Evolutionary conservation across 1,140 invertebrate genomes (phyloP), one percentile per base, ranked within the genome.

Genomic region (Aphaenogaster ashmeadi): DNA sequence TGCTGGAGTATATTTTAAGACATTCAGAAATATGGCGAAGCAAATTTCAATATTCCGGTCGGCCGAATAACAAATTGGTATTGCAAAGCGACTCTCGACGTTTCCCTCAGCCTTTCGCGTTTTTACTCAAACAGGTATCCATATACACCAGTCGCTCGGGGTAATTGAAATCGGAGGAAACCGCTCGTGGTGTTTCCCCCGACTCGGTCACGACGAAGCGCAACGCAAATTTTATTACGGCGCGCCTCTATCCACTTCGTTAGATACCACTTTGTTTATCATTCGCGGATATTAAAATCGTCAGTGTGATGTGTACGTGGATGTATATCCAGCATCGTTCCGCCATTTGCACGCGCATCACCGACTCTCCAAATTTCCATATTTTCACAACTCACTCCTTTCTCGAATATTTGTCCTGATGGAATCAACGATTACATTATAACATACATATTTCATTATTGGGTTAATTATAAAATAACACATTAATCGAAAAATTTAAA

Each of bases 241-340:
- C 84, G 78, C 86, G 84, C 89, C 87, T 91, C 87, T 91, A 91
- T 93, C 92, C 92, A 93, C 92, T 93, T 93, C 92, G 92, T 93
- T 93, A 93, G 90, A 91, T 93, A 88, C 90, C 92, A 93, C 91
- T 93, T 93, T 93, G 92, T 93, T 93, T 93, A 93, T 93, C 92
- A 93, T 93, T 93, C 90, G 88, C 89, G 89, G 90, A 93, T 93
- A 93, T 93, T 93, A 93, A 93, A 93, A 93, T 91, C 56, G 86
- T 44, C 87, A 27, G 56, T 87, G 86, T 88, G 66, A 58, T 85
- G 67, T 67, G 50, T 85, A 52, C 83, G 80, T 84, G 80, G 9
- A 38, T 80, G 3, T 80, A 13, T 66, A 84, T 62, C 44, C 80
- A 36, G 27, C 52, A 47, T 74, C 11, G 41, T 74, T 60, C 3